Percentiles rank a stretch among this genome's conserved stretches.
These are phyloP conservation scores for Lerema accius DNA, from an alignment of 1,140 invertebrate genomes.

Conservation along the genomic window DNA sequence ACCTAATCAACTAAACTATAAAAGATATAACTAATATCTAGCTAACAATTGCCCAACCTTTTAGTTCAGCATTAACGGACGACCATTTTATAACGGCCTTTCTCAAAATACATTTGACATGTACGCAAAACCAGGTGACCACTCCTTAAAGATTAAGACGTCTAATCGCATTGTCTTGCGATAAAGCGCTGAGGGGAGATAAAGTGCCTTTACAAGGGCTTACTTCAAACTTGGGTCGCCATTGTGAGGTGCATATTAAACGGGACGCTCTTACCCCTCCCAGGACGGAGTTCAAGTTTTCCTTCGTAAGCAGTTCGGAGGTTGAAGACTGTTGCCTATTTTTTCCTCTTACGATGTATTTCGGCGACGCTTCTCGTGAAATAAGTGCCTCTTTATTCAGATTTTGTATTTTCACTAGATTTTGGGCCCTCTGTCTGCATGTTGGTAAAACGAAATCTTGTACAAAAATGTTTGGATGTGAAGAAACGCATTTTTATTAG, in stretches of 20 bases:
- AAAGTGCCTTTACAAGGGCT: slow-evolving; percentile 71
- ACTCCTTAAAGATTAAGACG: slow-evolving; percentile 71
- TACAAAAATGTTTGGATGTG: too few relatives aligned
- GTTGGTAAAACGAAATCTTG: neutral
- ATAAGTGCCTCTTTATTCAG: slow-evolving; percentile 1
- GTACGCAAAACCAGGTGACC: slow-evolving; percentile 41
- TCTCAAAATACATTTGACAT: slow-evolving; percentile 1
- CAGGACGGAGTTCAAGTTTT: slow-evolving; percentile 60
- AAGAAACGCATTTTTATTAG: too few relatives aligned
- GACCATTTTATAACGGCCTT: too few relatives aligned
- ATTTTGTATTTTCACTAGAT: neutral
- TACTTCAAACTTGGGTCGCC: slow-evolving; percentile 71
- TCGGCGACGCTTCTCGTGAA: neutral
- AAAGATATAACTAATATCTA: too few relatives aligned
- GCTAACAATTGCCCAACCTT: too few relatives aligned
- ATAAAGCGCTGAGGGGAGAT: slow-evolving; percentile 72
- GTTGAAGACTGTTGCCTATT: slow-evolving; percentile 58
- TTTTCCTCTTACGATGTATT: slow-evolving; percentile 34
- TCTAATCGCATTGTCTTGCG: slow-evolving; percentile 70
- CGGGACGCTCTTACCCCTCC: slow-evolving; percentile 64
- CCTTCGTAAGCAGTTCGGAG: slow-evolving; percentile 57
- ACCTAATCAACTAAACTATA: too few relatives aligned
- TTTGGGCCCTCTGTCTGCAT: neutral
- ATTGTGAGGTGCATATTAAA: slow-evolving; percentile 79
- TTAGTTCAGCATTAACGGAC: too few relatives aligned